Evolutionary conservation across 2,113 vertebrate genomes (phyloP).

Genomic region (Illadopsis cleaveri): DNA sequence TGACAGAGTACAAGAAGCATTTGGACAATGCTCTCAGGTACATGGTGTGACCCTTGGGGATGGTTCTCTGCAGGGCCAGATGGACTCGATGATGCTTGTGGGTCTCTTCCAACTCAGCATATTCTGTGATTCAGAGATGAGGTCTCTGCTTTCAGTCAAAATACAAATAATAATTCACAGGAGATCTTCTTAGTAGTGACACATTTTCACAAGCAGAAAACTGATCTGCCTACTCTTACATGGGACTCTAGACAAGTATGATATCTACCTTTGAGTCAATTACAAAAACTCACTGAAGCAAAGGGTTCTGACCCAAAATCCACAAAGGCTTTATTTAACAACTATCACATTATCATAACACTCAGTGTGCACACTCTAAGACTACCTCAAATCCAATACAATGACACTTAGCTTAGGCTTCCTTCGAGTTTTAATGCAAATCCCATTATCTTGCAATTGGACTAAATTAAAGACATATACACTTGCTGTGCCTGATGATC

Average conservation of each 20-base stretch:
- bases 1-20: background rate
- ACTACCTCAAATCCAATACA: background rate
- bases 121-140: background rate
- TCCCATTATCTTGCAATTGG: background rate
- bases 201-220: background rate
- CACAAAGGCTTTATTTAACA: background rate
- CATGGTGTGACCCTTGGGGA: background rate
- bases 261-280: background rate
- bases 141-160: background rate
- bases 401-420: background rate
- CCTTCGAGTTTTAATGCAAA: background rate
- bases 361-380: background rate
- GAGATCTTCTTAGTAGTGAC: background rate
- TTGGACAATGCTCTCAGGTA: background rate
- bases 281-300: background rate
- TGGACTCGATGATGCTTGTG: rapidly evolving
- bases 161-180: background rate
- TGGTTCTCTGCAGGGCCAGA: background rate
- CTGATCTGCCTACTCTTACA: background rate
- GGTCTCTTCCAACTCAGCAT: background rate
- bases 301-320: background rate
- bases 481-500: background rate
- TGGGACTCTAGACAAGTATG: background rate
- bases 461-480: background rate
- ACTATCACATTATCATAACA: background rate